Evolutionary conservation across 2,797 vertebrate genomes (phyloP), one percentile per base, ranked within the genome.

Genomic region (Emys orbicularis): DNA sequence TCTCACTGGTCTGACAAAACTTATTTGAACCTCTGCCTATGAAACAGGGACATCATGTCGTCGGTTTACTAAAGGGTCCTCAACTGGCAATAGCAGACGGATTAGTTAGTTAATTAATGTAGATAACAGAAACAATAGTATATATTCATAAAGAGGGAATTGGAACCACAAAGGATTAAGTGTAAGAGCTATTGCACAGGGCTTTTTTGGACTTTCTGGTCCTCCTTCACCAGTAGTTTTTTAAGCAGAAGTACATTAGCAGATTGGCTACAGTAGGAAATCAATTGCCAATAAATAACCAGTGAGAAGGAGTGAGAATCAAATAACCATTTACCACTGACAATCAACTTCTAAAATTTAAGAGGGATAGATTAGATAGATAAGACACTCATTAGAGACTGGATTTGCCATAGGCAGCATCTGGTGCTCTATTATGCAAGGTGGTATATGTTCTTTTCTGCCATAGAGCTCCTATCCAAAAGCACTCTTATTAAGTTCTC

Each of bases 331-430:
- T 88, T 88, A 49, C 89, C 88, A 92, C 86, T 93, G 91, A 91
- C 91, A 87, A 53, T 72, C 88, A 92, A 85, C 94, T 93, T 92
- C 93, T 59, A 81, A 83, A 76, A 79, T 83, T 82, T 76, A 96
- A 95, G 90, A 86, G 89, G 82, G 68, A 72, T 92, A 81, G 93
- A 93, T 94, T 88, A 87, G 95, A 79, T 88, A 90, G 95, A 95
- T 95, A 84, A 87, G 31, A 90, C 87, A 56, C 81, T 96, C 87
- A 79, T 92, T 94, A 97, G 91, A 90, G 95, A 90, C 23, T 68
- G 89, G 95, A 95, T 96, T 97, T 95, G 89, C 91, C 90, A 92
- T 90, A 96, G 92, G 79, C 68, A 53, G 87, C 94, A 93, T 76
- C 53, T 80, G 94, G 92, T 79, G 86, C 94, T 89, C 41, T 87